Evolutionary conservation across 1,140 invertebrate species (phyloP), one percentile per base, ranked within the genome.

Genomic region (Cyclargus thomasi): DNA sequence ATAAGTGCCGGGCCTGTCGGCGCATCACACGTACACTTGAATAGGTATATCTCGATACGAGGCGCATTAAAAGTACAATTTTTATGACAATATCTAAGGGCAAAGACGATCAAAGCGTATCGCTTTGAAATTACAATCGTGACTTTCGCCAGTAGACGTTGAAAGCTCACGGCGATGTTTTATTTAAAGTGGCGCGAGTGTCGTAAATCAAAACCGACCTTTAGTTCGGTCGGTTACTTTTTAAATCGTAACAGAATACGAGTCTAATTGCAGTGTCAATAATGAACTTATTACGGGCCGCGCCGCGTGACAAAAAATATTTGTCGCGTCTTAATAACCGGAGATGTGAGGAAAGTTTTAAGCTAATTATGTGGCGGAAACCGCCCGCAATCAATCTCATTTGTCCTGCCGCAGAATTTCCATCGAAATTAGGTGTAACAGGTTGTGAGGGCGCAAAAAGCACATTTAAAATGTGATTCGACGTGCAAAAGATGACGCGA

Each of bases 41-140:
- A 81, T 80, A 73, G 75, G 70, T 72, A 78, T 71, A 67, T 80
- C 77, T 74, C 68, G 77, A 78, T 77, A 74, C 72, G 69, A 74
- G 63, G 66, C 66, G 69, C 67, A 64, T 72, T 69, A 70, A 76
- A 67, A 70, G 69, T 63, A 65, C 67, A 64, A 29, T 64, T 74
- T 68, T 70, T 67, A 70, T 72, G 55, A 69, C 20, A 67, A 71
- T 70, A 72, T 55, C 63, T 70, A 80, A 78, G 77, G 83, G 81
- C 85, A 81, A 80, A 86, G 29, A 29, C 29, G 29, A 1, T 83
- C 82, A 82, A 78, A 80, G 74, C 80, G 75, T 82, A 86, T 84
- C 82, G 77, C 82, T 85, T 86, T 86, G 80, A 89, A 86, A 90
- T 90, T 90, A 85, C 85, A 85, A 77, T 90, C 87, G 87, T 90